A percentile compares a stretch with the other conserved stretches of the same genome.
Evolutionary conservation across 2,888 invertebrate species (phyloP).

Genomic region (Phasia obesa): DNA sequence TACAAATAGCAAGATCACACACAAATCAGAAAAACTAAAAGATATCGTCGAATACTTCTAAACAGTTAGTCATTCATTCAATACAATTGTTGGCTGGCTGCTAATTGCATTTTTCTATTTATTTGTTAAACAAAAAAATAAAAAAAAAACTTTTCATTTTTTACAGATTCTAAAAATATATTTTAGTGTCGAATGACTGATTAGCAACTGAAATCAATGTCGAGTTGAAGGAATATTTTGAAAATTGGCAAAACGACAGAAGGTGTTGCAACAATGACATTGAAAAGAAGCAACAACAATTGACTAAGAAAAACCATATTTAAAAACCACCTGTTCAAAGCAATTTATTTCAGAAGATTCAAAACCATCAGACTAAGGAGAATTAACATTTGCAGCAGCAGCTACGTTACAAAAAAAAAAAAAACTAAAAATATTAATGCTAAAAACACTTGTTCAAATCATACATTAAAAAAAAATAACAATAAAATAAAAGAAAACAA

Average conservation of each 20-base stretch:
- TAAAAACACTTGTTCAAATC: conserved; percentile 25
- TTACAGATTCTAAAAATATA: conserved; percentile 45
- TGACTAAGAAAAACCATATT: conserved; percentile 3
- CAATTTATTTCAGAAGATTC: not conserved
- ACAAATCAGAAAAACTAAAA: conserved; percentile 6
- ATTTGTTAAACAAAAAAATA: not conserved
- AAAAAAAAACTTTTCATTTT: not conserved
- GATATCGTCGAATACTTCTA: not conserved
- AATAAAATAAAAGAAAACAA: not conserved
- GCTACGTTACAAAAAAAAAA: not conserved
- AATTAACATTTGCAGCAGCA: not conserved
- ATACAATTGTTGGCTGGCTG: conserved; percentile 21
- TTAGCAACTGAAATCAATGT: conserved; percentile 67
- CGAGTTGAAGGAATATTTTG: conserved; percentile 66
- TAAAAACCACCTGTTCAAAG: conserved; percentile 50
- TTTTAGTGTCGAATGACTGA: conserved; percentile 57
- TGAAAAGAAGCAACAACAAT: conserved; percentile 9
- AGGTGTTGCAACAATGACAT: conserved; percentile 33
- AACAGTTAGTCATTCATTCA: conserved; percentile 49
- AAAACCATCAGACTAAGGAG: not conserved
- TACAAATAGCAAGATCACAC: conserved; percentile 32
- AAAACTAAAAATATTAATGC: not conserved
- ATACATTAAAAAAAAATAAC: not conserved
- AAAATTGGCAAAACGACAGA: conserved; percentile 66
- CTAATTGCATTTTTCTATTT: conserved; percentile 46